A percentile compares a stretch with the other conserved stretches of the same genome.
Evolutionary conservation across 23 tunicate genomes (phyloP).

Genomic region (Aplidium turbinatum): DNA sequence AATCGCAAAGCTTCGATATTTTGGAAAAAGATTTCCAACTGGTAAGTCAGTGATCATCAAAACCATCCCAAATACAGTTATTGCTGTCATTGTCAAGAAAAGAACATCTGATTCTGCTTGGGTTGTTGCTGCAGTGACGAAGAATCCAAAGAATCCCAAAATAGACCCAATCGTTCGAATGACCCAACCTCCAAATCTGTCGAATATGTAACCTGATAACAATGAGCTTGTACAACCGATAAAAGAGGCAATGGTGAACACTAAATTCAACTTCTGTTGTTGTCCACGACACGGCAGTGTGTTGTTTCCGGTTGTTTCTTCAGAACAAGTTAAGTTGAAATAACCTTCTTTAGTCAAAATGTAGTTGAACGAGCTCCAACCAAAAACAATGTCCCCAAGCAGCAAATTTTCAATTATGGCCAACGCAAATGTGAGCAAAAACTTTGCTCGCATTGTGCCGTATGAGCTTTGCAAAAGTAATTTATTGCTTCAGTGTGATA

Average conservation of each 20-base stretch:
- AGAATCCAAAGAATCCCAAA: neutral
- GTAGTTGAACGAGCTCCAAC: conserved; percentile 15
- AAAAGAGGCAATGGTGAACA: neutral
- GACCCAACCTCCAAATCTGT: conserved; percentile 5
- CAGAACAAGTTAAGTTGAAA: neutral
- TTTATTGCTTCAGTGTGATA: too few species aligned
- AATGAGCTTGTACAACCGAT: neutral
- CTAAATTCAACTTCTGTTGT: conserved; percentile 6
- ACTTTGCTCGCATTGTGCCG: too few species aligned
- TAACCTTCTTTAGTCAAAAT: conserved; percentile 22
- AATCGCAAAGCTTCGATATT: neutral
- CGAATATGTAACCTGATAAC: neutral
- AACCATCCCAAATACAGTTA: neutral
- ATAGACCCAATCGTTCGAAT: neutral
- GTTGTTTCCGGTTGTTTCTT: neutral
- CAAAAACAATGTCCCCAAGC: neutral
- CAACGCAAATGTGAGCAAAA: too few species aligned
- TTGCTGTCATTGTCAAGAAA: neutral
- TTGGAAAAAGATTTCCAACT: conserved; percentile 11
- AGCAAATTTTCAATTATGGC: neutral
- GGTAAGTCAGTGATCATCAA: neutral
- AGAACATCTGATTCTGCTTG: neutral
- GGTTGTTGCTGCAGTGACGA: conserved; percentile 6
- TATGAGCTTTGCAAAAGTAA: too few species aligned
- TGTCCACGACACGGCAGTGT: neutral